A percentile compares a stretch with the other conserved stretches of the same genome.
Evolutionary conservation across 2,113 vertebrate species (phyloP).

Genomic region (Brachirus orientalis): DNA sequence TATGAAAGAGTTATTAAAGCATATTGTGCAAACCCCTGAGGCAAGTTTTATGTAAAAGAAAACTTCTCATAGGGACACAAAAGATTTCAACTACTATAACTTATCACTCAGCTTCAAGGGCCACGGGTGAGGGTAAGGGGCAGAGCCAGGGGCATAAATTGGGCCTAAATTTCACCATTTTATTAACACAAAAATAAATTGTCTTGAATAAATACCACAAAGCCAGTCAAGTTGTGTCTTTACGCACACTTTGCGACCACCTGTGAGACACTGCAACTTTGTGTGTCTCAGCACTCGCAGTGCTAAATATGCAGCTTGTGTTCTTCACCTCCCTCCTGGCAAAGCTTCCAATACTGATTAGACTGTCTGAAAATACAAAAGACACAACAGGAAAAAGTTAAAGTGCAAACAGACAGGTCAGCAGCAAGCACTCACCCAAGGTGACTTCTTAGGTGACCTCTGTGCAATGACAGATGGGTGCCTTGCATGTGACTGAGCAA

Average conservation of each 20-base stretch:
- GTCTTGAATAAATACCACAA: slow-evolving; percentile 20
- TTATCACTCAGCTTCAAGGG: background rate
- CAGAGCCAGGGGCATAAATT: too few species aligned
- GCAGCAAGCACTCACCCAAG: slow-evolving; percentile 67
- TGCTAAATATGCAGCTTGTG: slow-evolving; percentile 47
- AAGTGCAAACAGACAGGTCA: slow-evolving; percentile 61
- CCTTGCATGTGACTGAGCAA: slow-evolving; percentile 25
- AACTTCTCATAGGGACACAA: too few species aligned
- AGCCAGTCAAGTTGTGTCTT: background rate
- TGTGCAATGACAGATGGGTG: slow-evolving; percentile 57
- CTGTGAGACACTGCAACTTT: slow-evolving; percentile 50
- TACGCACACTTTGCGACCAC: slow-evolving; percentile 7
- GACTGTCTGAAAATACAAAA: slow-evolving; percentile 52
- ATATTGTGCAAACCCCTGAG: too few species aligned
- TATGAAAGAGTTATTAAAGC: too few species aligned
- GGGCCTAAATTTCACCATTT: too few species aligned
- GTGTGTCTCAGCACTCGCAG: slow-evolving; percentile 15
- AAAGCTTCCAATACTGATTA: slow-evolving; percentile 55
- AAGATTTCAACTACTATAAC: background rate
- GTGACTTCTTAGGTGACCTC: slow-evolving; percentile 65
- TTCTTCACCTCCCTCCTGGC: slow-evolving; percentile 67
- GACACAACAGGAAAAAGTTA: slow-evolving; percentile 56
- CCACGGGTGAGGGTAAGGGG: too few species aligned
- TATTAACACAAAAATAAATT: background rate
- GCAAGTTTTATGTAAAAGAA: too few species aligned